Conservation (phyloP, 2,888 invertebrate species). For the Drosophila buzzatii region DNA sequence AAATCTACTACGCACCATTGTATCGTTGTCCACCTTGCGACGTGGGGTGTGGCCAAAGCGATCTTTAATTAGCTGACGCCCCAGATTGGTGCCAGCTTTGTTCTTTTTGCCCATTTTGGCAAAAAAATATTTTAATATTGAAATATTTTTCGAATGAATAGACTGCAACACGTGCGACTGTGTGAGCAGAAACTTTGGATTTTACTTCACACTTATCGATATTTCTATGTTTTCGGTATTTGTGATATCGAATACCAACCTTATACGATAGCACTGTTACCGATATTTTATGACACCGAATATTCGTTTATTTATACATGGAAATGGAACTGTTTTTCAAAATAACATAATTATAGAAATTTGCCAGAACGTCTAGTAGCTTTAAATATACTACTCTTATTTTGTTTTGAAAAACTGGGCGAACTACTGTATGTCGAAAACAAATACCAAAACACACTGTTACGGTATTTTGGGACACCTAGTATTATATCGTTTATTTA, state of each 20-base stretch:
- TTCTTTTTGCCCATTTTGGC: constrained; percentile 90
- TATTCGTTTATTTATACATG: constrained; percentile 14
- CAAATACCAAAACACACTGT: background rate
- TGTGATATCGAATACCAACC: background rate
- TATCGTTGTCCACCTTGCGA: constrained; percentile 89
- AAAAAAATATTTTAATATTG: background rate
- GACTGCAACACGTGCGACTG: constrained; percentile 47
- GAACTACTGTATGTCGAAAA: too few species aligned
- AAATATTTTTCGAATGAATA: background rate
- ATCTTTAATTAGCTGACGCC: constrained; percentile 91
- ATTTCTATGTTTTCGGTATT: background rate
- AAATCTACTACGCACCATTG: constrained; percentile 87
- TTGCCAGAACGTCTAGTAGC: too few species aligned
- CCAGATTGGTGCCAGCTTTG: constrained; percentile 87
- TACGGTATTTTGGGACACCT: constrained; percentile 1
- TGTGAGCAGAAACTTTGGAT: background rate
- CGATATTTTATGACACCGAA: background rate
- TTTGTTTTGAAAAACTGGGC: too few species aligned
- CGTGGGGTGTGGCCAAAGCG: constrained; percentile 89
- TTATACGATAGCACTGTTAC: background rate
- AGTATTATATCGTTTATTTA: constrained; percentile 17
- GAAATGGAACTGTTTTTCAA: background rate
- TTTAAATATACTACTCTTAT: too few species aligned
- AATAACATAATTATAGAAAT: background rate
- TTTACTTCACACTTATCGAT: background rate